phyloP scores from a whole-genome alignment of 2,888 invertebrate species.

The Germaria angustata region DNA sequence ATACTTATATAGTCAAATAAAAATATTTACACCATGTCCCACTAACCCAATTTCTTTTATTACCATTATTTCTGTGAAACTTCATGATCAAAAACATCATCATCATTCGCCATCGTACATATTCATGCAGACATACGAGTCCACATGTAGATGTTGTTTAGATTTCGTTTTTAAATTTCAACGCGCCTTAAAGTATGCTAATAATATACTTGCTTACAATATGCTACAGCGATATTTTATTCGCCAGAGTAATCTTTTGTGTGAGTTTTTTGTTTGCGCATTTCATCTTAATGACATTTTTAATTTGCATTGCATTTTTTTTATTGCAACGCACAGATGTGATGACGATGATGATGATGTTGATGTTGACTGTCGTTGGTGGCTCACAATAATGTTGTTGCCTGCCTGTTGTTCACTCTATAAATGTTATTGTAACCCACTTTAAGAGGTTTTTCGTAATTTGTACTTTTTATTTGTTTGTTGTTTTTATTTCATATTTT shows the following conservation, averaged over 20 bases:
- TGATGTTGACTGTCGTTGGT: not conserved
- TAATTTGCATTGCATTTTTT: slow-evolving; percentile 36
- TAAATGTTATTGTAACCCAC: slow-evolving; percentile 36
- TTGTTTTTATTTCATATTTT: slow-evolving; percentile 5
- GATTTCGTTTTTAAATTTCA: not conserved
- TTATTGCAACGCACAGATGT: slow-evolving; percentile 16
- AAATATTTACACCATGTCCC: slow-evolving; percentile 5
- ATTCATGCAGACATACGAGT: too few species aligned
- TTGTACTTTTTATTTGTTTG: slow-evolving; percentile 24
- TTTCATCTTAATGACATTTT: slow-evolving; percentile 48
- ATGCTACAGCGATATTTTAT: not conserved
- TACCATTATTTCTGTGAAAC: slow-evolving; percentile 2
- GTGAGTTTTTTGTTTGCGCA: not conserved
- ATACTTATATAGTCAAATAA: not conserved
- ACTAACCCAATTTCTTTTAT: slow-evolving; percentile 46
- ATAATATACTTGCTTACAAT: not conserved
- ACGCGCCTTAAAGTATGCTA: slow-evolving; percentile 45
- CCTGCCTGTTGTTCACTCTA: slow-evolving; percentile 1
- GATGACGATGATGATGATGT: slow-evolving; percentile 6
- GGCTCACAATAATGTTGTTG: not conserved
- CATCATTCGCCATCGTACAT: not conserved
- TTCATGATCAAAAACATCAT: slow-evolving; percentile 36
- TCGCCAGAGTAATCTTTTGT: not conserved
- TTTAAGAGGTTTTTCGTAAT: slow-evolving; percentile 36
- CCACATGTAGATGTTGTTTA: too few species aligned